Percentiles rank a stretch among this genome's conserved stretches.
These are phyloP conservation scores for Gallinago stenura DNA, from an alignment of 2,797 vertebrate genomes.

Conservation along the genomic window DNA sequence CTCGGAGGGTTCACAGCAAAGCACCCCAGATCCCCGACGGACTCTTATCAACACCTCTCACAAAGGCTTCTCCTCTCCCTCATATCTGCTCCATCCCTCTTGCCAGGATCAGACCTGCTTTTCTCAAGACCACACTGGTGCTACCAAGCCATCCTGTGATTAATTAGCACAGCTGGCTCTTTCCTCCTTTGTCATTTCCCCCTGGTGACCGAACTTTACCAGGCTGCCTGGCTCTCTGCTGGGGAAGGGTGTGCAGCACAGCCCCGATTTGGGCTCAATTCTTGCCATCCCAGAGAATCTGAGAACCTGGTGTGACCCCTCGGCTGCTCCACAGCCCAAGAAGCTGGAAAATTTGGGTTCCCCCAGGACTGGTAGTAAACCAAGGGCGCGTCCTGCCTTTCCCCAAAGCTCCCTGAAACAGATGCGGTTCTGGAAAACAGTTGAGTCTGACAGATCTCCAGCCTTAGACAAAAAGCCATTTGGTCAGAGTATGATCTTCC, in stretches of 20 bases:
- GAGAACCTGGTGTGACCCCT: neutral
- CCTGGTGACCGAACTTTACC: neutral
- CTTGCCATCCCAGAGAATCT: neutral
- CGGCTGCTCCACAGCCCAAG: neutral
- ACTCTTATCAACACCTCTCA: accelerated
- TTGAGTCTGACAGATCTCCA: constrained; percentile 31
- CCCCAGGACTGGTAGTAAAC: neutral
- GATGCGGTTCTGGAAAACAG: constrained; percentile 44
- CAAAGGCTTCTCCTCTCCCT: neutral
- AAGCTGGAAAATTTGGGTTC: neutral
- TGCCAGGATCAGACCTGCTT: neutral
- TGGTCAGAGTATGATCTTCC: constrained; percentile 61
- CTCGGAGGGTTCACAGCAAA: neutral
- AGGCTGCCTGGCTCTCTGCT: neutral
- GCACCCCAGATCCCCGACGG: accelerated
- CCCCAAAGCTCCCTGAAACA: constrained; percentile 43
- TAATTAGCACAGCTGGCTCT: neutral
- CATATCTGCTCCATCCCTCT: neutral
- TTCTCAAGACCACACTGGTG: neutral
- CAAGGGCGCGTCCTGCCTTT: neutral
- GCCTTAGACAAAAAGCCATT: constrained; percentile 53
- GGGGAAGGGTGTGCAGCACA: neutral
- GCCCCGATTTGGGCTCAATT: accelerated
- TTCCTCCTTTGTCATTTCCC: neutral
- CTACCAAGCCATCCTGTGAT: neutral